Percentiles rank a stretch among this genome's conserved stretches.
phyloP scores from a whole-genome alignment of 2,888 invertebrate genomes.

The Cerastis rubricosa region DNA sequence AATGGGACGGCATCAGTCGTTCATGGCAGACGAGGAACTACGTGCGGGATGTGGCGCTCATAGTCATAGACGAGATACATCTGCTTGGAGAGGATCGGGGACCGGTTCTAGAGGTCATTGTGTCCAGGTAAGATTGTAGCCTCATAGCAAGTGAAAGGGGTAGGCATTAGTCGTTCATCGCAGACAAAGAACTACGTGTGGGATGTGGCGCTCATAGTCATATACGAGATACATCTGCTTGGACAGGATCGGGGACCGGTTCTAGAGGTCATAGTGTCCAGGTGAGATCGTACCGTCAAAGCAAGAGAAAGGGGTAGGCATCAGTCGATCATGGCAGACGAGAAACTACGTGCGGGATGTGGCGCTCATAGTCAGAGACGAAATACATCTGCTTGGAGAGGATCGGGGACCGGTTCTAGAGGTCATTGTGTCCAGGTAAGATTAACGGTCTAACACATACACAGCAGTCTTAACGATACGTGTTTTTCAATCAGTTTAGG shows the following conservation, averaged over 20 bases:
- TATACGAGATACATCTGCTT: conserved; percentile 76
- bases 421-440: conserved; percentile 97
- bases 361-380: conserved; percentile 98
- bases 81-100: conserved; percentile 97
- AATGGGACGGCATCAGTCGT: conserved; percentile 99
- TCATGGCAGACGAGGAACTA: conserved; percentile 99
- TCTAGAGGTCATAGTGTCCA: no score
- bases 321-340: conserved; percentile 99
- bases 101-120: conserved; percentile 98
- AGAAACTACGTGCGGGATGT: conserved; percentile 98
- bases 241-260: no score
- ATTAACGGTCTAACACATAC: no score
- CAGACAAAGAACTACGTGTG: conserved; percentile 98
- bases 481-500: no score
- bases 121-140: conserved; percentile 92
- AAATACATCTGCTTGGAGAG: conserved; percentile 98
- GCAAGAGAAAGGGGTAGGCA: conserved; percentile 99
- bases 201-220: conserved; percentile 97
- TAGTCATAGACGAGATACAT: conserved; percentile 99
- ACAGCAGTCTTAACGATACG: no score
- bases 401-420: conserved; percentile 97
- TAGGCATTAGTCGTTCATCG: conserved; percentile 99
- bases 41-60: conserved; percentile 96
- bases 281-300: no score
- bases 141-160: conserved; percentile 96